phyloP scores from a whole-genome alignment of 2,797 vertebrate genomes.

The Emys orbicularis region DNA sequence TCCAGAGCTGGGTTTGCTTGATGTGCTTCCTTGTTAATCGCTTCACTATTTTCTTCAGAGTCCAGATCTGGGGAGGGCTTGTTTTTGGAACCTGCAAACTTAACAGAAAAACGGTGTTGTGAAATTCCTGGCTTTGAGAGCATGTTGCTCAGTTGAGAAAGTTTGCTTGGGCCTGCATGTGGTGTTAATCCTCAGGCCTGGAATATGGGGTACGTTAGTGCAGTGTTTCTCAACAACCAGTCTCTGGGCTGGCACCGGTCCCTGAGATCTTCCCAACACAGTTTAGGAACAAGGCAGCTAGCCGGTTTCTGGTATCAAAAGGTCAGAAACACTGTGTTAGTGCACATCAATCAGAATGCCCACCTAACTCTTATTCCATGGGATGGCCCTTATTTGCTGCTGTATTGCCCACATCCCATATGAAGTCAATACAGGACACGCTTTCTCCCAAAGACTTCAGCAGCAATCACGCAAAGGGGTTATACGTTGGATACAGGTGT shows the following conservation, averaged over 20 bases:
- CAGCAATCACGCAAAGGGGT: no score
- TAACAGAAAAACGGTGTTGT: not conserved
- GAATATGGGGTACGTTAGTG: not conserved
- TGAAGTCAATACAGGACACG: no score
- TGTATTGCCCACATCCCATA: no score
- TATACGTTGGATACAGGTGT: no score
- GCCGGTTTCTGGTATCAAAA: not conserved
- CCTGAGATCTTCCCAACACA: no score
- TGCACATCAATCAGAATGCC: not conserved
- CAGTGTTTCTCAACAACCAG: not conserved
- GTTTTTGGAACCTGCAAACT: fast-evolving
- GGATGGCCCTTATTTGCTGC: not conserved
- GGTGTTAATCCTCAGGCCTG: not conserved
- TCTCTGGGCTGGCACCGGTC: not conserved
- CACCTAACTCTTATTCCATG: not conserved
- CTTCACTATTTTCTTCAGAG: not conserved
- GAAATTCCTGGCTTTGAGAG: not conserved
- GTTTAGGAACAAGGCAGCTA: not conserved
- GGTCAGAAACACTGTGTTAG: not conserved
- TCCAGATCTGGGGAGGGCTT: not conserved
- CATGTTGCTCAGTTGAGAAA: not conserved
- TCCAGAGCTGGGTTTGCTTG: not conserved
- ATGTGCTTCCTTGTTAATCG: fast-evolving
- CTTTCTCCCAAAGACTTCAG: no score
- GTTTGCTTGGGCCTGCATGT: not conserved